Evolutionary conservation across 2,797 vertebrate species (phyloP), one percentile per base, ranked within the genome.

Genomic region (Lateolabrax maculatus): DNA sequence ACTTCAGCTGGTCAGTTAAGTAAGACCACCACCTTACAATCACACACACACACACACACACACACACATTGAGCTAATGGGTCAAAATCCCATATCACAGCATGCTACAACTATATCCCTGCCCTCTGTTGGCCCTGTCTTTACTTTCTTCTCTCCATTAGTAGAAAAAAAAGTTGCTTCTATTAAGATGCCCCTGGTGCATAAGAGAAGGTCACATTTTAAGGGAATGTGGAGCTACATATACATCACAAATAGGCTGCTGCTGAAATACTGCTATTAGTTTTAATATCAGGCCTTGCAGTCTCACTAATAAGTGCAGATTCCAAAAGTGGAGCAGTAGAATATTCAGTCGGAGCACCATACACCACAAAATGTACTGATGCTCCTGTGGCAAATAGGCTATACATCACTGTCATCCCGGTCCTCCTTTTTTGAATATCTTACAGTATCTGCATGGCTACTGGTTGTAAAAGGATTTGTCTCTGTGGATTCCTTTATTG

Each of bases 361-460:
- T 48, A 56, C 61, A 78, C 56, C 25, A 56, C 37, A 65, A 84
- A 83, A 85, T 52, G 44, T 71, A 57, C 37, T 27, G 12, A 58
- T 77, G 77, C 81, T 82, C 79, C 69, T 46, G 41, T 39, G 46
- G 73, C 61, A 78, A 87, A 83, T 21, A 74, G 77, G 84, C 82
- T 23, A 90, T 92, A 77, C 66, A 90, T 93, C 91, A 92, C 80
- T 91, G 91, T 92, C 88, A 89, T 39, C 61, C 61, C 6, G 0
- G 39, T 73, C 43, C 58, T 71, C 48, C 60, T 72, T 62, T 76
- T 87, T 71, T 85, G 79, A 90, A 88, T 87, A 86, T 85, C 41
- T 48, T 62, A n/a, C n/a, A n/a, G n/a, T n/a, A 61, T 83, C 80
- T 77, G 68, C 76, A 79, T 69, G n/a, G 65, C 25, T 48, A 49